Base-by-base conservation (phyloP, 2,888 invertebrate species). In the Drosophila mimica region DNA sequence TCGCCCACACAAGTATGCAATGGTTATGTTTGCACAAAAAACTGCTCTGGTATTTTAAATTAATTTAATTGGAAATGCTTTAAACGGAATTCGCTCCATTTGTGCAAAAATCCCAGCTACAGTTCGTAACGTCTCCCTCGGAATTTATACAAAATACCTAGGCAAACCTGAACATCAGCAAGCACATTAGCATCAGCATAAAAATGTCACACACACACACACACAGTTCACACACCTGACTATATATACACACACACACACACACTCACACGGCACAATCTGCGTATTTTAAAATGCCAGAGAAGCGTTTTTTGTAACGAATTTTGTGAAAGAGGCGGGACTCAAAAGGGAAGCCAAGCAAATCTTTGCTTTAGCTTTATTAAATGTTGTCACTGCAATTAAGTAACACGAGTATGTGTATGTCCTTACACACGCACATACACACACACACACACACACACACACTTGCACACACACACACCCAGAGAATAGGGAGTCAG, bases 341-440 rank as follows among this genome's bases (percentile, higher is more conserved):
- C 62, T 34, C 20, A 58, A 30, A 53, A 43, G 20, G 30, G 49
- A 9, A 30, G 33, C 17, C 30, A 53, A 48, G 66, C 36, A 65
- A 61, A 60, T 53, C 63, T 62, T 73, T 69, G 59, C 70, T 46
- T 75, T 71, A 70, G 58, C 73, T 63, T 78, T 78, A 73, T 74
- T 76, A 79, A 77, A 83, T 82, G 81, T 85, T 88, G 76, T 81
- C 78, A 70, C 74, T 83, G 88, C 88, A 88, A 86, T 88, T 86
- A 83, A 85, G 74, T 71, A 76, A 76, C 79, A 84, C 51, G 71
- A 77, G 53, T 53, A 48, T 53, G 59, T 56, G 48, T 49, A 34
- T 34, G 13, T n/a, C 36, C 43, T 48, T 28, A 53, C 28, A 43
- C 31, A 49, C 11, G 36, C 20, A 65, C n/a, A n/a, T n/a, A n/a